Percentiles rank a stretch among this genome's conserved stretches.
Evolutionary conservation across 2,797 vertebrate genomes (phyloP).

Genomic region (Labeo calbasu): DNA sequence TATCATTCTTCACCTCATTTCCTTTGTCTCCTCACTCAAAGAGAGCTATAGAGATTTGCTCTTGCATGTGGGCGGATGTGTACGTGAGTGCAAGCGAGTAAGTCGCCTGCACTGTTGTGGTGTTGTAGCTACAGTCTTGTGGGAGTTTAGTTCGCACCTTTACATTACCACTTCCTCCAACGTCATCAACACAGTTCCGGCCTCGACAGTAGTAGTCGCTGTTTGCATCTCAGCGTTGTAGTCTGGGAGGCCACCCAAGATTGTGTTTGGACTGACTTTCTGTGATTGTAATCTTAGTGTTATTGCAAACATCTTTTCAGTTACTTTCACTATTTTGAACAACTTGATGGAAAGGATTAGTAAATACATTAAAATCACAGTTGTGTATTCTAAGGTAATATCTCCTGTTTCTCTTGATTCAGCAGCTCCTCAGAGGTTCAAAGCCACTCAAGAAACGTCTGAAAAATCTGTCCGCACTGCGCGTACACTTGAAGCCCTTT

Average conservation of each 20-base stretch:
- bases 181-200: conserved; percentile 42
- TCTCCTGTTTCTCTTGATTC: conserved; percentile 8
- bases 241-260: conserved; percentile 16
- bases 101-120: conserved; percentile 42
- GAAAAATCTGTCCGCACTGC: conserved; percentile 18
- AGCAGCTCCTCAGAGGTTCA: conserved; percentile 16
- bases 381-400: background rate
- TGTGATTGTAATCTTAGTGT: conserved; percentile 15
- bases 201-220: background rate
- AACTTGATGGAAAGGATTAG: background rate
- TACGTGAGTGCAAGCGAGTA: conserved; percentile 24
- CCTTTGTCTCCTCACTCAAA: conserved; percentile 38
- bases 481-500: conserved; percentile 15
- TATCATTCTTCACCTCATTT: conserved; percentile 22
- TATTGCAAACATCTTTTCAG: background rate
- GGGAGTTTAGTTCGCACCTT: conserved; percentile 47
- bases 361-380: background rate
- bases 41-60: conserved; percentile 32
- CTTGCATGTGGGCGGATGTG: conserved; percentile 39
- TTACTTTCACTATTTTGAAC: background rate
- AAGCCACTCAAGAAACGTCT: conserved; percentile 8
- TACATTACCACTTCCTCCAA: conserved; percentile 55
- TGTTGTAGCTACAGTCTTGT: conserved; percentile 18
- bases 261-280: conserved; percentile 5
- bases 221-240: background rate